Evolutionary conservation across 1,140 invertebrate species (phyloP).

Genomic region (Bathynomus jamesi): DNA sequence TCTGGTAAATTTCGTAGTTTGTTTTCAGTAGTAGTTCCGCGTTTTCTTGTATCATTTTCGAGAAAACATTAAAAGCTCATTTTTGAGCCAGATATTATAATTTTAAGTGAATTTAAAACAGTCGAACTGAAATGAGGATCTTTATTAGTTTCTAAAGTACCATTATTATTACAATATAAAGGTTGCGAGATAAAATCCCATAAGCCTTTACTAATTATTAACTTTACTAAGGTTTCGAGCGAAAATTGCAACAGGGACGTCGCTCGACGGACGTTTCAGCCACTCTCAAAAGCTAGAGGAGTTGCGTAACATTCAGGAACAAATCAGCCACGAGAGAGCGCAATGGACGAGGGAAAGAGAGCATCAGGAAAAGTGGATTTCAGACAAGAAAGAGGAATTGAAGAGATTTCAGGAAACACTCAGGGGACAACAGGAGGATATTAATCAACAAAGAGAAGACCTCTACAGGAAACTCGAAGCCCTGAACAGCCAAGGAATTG

Average conservation of each 20-base stretch:
- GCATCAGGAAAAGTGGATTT: conserved; percentile 51
- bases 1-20: too few species aligned
- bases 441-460: conserved; percentile 75
- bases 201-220: too few species aligned
- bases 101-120: too few species aligned
- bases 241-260: conserved; percentile 5
- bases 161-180: too few species aligned
- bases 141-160: too few species aligned
- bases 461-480: conserved; percentile 73
- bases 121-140: too few species aligned
- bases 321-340: conserved; percentile 69
- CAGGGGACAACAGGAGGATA: conserved; percentile 65
- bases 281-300: conserved; percentile 56
- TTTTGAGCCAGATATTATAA: too few species aligned
- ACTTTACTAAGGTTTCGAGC: neutral
- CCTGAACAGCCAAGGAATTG: conserved; percentile 61
- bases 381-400: conserved; percentile 56
- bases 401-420: conserved; percentile 55
- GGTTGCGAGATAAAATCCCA: too few species aligned
- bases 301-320: conserved; percentile 62
- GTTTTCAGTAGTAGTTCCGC: too few species aligned
- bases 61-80: too few species aligned
- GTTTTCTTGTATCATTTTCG: too few species aligned
- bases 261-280: conserved; percentile 30
- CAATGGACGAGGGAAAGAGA: conserved; percentile 58